Conservation (phyloP, 2,888 invertebrate genomes). For the Brenthis daphne region DNA sequence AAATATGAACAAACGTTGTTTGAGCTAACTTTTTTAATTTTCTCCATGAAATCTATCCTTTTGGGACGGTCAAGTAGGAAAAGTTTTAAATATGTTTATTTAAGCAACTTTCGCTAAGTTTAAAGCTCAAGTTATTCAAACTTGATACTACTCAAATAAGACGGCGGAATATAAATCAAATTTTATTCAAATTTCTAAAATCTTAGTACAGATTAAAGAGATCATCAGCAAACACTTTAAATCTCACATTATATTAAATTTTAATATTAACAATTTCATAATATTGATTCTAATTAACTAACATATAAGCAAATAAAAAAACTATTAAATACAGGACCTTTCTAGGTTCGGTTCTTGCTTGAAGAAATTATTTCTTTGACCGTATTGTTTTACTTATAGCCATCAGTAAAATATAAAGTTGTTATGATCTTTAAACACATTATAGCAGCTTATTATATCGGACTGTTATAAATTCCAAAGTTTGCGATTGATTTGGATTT, state of each 20-base stretch:
- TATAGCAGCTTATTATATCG: too few relatives aligned
- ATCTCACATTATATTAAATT: constrained; percentile 19
- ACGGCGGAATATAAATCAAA: constrained; percentile 41
- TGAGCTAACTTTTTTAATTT: constrained; percentile 57
- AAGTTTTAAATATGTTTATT: constrained; percentile 58
- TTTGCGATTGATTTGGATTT: too few relatives aligned
- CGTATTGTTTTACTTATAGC: too few relatives aligned
- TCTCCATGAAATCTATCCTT: constrained; percentile 58
- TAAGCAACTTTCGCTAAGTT: constrained; percentile 42
- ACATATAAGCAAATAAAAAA: neutral
- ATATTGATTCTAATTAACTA: neutral
- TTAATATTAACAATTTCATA: neutral
- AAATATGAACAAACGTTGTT: constrained; percentile 33
- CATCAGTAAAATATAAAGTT: too few relatives aligned
- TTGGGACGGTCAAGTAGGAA: constrained; percentile 55
- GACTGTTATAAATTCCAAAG: too few relatives aligned
- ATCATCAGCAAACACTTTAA: constrained; percentile 12
- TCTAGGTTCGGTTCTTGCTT: too few relatives aligned
- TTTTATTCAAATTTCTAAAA: constrained; percentile 39
- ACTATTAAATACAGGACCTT: too few relatives aligned
- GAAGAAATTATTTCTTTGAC: too few relatives aligned
- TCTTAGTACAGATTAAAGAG: constrained; percentile 25
- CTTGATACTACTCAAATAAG: constrained; percentile 43
- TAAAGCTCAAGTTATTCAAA: constrained; percentile 40
- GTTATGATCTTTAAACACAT: too few relatives aligned